A percentile compares a stretch with the other conserved stretches of the same genome.
Evolutionary conservation across 2,113 vertebrate species (phyloP).

Genomic region (Hippocampus abdominalis): DNA sequence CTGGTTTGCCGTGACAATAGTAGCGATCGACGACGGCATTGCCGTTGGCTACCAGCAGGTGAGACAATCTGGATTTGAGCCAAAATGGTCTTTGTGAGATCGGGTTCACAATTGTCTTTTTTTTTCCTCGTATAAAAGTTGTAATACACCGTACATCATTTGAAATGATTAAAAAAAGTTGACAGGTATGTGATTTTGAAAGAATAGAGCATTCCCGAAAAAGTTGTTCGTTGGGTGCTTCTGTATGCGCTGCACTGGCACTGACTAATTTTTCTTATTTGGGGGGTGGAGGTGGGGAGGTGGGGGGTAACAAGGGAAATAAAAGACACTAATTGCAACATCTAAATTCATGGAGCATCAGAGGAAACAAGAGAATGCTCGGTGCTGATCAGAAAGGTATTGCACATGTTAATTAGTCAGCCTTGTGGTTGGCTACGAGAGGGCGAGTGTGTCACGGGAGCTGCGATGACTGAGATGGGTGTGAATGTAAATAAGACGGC

Average conservation of each 20-base stretch:
- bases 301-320: slow-evolving; percentile 47
- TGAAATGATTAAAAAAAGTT: too few relatives aligned
- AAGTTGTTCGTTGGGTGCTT: not conserved
- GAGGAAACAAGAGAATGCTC: slow-evolving; percentile 49
- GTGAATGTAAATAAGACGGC: slow-evolving; percentile 30
- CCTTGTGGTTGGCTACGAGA: slow-evolving; percentile 50
- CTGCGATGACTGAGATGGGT: slow-evolving; percentile 40
- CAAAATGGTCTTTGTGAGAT: too few relatives aligned
- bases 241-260: slow-evolving; percentile 2
- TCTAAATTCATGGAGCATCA: slow-evolving; percentile 63
- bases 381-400: slow-evolving; percentile 70
- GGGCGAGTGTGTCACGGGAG: slow-evolving; percentile 42
- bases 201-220: not conserved
- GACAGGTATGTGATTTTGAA: too few relatives aligned
- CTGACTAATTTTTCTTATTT: slow-evolving; percentile 19
- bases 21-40: too few relatives aligned
- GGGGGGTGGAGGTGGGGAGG: too few relatives aligned
- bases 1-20: too few relatives aligned
- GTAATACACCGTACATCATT: too few relatives aligned
- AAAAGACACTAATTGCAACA: slow-evolving; percentile 59
- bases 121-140: too few relatives aligned
- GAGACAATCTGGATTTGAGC: too few relatives aligned
- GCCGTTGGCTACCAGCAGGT: too few relatives aligned
- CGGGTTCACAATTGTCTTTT: too few relatives aligned
- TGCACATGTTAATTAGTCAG: slow-evolving; percentile 64